Percentiles rank a stretch among this genome's conserved stretches.
Conservation (phyloP, 2,113 vertebrate species). For the Pagrus major region DNA sequence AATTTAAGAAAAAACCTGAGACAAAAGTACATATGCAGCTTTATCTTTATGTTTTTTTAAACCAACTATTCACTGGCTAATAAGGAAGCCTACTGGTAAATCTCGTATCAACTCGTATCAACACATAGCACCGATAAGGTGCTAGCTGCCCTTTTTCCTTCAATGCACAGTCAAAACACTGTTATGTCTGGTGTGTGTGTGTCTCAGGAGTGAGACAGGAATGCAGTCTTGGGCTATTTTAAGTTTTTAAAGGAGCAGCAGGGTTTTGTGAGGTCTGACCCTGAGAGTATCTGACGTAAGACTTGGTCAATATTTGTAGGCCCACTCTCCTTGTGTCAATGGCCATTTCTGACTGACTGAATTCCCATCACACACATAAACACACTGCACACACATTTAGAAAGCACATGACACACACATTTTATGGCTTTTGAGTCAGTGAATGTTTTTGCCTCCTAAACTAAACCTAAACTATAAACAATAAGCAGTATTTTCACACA, state of each 20-base stretch:
- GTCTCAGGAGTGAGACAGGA: slow-evolving; percentile 61
- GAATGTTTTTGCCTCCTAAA: slow-evolving; percentile 8
- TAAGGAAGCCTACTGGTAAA: background rate
- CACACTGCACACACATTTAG: background rate
- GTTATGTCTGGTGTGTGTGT: slow-evolving; percentile 46
- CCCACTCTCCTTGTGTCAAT: slow-evolving; percentile 29
- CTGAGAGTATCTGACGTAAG: slow-evolving; percentile 55
- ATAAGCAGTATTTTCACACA: slow-evolving; percentile 19
- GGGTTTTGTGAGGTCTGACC: slow-evolving; percentile 67
- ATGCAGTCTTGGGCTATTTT: slow-evolving; percentile 66
- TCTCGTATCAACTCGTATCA: no score
- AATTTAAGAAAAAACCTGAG: background rate
- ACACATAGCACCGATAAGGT: slow-evolving; percentile 21
- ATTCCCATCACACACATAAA: slow-evolving; percentile 35
- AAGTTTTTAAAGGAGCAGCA: slow-evolving; percentile 45
- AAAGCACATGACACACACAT: background rate
- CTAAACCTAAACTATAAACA: slow-evolving; percentile 11
- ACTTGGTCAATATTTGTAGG: slow-evolving; percentile 54
- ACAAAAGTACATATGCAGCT: background rate
- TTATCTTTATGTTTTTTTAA: background rate
- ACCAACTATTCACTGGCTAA: background rate
- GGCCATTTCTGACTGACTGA: background rate
- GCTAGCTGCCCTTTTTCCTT: slow-evolving; percentile 6
- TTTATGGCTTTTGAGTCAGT: slow-evolving; percentile 24
- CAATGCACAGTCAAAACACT: slow-evolving; percentile 34